phyloP scores from a whole-genome alignment of 1,140 invertebrate genomes.

The Colletes latitarsis region DNA sequence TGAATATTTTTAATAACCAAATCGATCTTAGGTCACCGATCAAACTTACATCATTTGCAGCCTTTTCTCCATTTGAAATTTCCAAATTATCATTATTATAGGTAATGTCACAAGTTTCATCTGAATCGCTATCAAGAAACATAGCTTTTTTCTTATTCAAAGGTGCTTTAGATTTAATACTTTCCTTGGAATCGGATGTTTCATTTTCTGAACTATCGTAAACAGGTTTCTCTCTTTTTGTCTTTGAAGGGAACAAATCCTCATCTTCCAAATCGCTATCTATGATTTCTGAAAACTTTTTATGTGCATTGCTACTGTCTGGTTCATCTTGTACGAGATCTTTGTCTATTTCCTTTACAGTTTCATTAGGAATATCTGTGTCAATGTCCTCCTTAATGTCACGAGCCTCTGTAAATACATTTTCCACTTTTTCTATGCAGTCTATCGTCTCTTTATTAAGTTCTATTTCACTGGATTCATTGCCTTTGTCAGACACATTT shows the following conservation, averaged over 20 bases:
- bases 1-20: neutral
- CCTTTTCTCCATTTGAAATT: neutral
- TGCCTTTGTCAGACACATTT: neutral
- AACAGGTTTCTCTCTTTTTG: neutral
- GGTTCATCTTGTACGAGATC: neutral
- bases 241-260: neutral
- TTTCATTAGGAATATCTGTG: neutral
- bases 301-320: neutral
- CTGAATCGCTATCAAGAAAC: slow-evolving; percentile 58
- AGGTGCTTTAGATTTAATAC: slow-evolving; percentile 25
- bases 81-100: neutral
- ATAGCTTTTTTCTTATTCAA: slow-evolving; percentile 19
- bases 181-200: neutral
- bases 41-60: neutral
- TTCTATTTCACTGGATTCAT: neutral
- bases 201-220: neutral
- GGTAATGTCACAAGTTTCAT: slow-evolving; percentile 20
- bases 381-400: neutral
- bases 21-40: too few species aligned
- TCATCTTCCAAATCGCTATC: slow-evolving; percentile 61
- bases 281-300: slow-evolving; percentile 24
- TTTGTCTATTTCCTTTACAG: neutral
- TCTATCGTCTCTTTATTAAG: neutral
- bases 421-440: neutral
- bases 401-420: neutral